Evolutionary conservation across 2,797 vertebrate genomes (phyloP).

Genomic region (Glyptemys insculpta): DNA sequence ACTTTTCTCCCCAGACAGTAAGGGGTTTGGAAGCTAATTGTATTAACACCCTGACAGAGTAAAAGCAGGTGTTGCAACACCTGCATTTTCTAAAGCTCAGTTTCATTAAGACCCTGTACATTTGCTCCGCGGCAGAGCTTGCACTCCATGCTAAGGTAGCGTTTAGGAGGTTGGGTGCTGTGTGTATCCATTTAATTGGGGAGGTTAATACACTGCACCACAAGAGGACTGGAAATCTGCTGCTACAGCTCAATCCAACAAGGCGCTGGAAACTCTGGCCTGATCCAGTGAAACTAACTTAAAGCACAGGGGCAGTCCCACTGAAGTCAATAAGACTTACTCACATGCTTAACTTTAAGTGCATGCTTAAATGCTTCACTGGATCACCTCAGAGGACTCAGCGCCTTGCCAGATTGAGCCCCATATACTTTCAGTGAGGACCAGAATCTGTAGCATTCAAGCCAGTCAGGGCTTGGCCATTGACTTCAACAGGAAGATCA

Average conservation of each 20-base stretch:
- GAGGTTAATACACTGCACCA: neutral
- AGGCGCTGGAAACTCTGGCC: neutral
- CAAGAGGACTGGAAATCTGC: neutral
- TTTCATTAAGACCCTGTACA: conserved; percentile 52
- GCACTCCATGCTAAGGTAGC: neutral
- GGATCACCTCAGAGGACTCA: neutral
- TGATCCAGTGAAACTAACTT: neutral
- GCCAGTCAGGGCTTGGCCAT: neutral
- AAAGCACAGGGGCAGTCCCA: neutral
- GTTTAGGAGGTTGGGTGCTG: neutral
- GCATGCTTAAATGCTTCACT: neutral
- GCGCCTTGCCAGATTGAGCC: neutral
- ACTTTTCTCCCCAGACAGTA: conserved; percentile 31
- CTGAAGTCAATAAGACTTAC: neutral
- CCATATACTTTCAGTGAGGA: neutral
- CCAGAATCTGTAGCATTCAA: rapidly evolving
- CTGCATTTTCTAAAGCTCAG: conserved; percentile 73
- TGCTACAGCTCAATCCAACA: neutral
- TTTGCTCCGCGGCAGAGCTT: neutral
- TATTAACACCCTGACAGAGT: conserved; percentile 41
- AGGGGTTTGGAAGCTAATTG: conserved; percentile 71
- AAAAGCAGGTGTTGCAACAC: conserved; percentile 78
- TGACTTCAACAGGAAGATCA: neutral
- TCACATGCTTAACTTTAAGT: neutral
- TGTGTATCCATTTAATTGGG: neutral